These are phyloP conservation scores for Limnephilus marmoratus DNA, from an alignment of 2,888 invertebrate genomes.

Conservation along the genomic window DNA sequence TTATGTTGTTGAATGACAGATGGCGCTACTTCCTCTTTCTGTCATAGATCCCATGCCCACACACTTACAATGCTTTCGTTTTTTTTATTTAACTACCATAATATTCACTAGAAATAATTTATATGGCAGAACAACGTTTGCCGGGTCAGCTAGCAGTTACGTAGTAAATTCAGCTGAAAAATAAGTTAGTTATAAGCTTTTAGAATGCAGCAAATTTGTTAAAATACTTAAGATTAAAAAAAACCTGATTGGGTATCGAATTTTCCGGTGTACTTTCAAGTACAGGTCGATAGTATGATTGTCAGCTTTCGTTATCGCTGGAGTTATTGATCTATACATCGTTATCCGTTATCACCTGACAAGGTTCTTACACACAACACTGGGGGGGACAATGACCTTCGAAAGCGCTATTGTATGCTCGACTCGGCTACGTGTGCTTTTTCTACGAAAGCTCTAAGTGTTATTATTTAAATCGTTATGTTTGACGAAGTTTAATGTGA, in stretches of 20 bases:
- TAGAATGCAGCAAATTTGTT: no score
- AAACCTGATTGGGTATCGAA: neutral
- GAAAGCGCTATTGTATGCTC: neutral
- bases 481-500: neutral
- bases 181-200: no score
- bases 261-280: neutral
- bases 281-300: neutral
- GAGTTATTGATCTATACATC: conserved; percentile 28
- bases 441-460: neutral
- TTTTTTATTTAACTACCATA: no score
- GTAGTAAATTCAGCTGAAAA: no score
- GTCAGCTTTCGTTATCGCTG: neutral
- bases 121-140: no score
- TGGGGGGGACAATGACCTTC: neutral
- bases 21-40: no score
- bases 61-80: no score
- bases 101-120: no score
- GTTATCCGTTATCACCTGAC: conserved; percentile 36
- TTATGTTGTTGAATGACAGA: no score
- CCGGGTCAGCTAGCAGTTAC: no score
- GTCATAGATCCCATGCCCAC: no score
- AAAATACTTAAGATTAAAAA: neutral
- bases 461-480: neutral
- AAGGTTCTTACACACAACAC: conserved; percentile 25
- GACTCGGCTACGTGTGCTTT: neutral